Conservation (phyloP, 2,797 vertebrate species). For the Antennarius maculatus region DNA sequence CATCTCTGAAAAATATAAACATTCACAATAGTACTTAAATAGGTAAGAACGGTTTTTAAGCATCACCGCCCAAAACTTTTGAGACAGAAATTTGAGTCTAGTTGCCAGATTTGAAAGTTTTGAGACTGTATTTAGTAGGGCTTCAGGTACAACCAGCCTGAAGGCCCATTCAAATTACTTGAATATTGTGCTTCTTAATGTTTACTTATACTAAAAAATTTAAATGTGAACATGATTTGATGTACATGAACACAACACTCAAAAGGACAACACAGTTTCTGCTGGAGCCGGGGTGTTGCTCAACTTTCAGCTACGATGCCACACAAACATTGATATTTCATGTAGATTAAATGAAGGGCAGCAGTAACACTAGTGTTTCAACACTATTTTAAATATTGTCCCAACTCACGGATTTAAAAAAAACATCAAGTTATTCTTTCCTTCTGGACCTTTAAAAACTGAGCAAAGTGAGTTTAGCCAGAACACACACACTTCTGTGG, state of each 20-base stretch:
- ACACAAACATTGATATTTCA: background rate
- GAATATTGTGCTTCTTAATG: background rate
- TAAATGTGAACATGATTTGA: slow-evolving; percentile 21
- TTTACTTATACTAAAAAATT: background rate
- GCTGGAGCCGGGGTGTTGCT: background rate
- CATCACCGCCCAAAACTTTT: slow-evolving; percentile 10
- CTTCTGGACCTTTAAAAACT: no score
- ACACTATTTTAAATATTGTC: no score
- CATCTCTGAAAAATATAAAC: slow-evolving; percentile 54
- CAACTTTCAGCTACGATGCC: background rate
- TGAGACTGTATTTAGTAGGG: no score
- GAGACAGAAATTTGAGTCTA: background rate
- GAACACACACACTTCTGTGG: background rate
- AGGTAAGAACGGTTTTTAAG: slow-evolving; percentile 42
- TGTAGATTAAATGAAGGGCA: slow-evolving; percentile 37
- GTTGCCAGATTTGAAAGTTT: background rate
- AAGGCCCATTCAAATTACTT: slow-evolving; percentile 12
- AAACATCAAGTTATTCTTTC: no score
- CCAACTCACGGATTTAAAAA: no score
- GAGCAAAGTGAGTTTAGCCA: background rate
- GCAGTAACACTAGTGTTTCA: background rate
- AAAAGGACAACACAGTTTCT: slow-evolving; percentile 19
- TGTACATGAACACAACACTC: background rate
- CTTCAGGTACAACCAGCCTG: no score
- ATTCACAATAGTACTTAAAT: slow-evolving; percentile 62